Evolutionary conservation across 2,113 vertebrate genomes (phyloP).

Genomic region (Austrofundulus limnaeus): DNA sequence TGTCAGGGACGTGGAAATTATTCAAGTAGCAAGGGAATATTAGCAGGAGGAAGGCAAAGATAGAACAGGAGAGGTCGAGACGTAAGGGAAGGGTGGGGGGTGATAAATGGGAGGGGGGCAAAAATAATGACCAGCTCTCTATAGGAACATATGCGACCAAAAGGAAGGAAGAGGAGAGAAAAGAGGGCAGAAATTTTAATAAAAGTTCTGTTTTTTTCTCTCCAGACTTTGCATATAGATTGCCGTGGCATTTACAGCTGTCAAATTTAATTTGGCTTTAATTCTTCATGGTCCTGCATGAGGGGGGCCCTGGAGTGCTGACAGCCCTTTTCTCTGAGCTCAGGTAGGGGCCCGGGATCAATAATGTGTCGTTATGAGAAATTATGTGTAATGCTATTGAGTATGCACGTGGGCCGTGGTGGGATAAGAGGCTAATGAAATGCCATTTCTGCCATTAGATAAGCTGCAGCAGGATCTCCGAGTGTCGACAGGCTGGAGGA

Average conservation of each 20-base stretch:
- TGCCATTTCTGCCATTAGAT: constrained; percentile 95
- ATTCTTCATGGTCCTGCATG: constrained; percentile 92
- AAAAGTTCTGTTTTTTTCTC: constrained; percentile 38
- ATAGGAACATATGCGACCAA: constrained; percentile 81
- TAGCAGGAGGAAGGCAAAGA: constrained; percentile 34
- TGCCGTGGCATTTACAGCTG: constrained; percentile 95
- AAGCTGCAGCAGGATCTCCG: constrained; percentile 72
- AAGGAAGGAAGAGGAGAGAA: not conserved
- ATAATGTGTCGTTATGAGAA: constrained; percentile 99
- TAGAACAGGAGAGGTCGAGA: constrained; percentile 18
- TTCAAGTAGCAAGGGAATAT: constrained; percentile 84
- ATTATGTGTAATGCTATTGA: constrained; percentile 94
- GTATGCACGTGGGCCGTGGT: constrained; percentile 90
- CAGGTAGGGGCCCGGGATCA: constrained; percentile 88
- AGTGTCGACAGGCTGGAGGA: constrained; percentile 84
- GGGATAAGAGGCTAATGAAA: constrained; percentile 98
- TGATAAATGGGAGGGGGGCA: constrained; percentile 2
- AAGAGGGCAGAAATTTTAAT: constrained; percentile 51
- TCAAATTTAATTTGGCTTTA: constrained; percentile 99
- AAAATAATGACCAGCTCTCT: constrained; percentile 64
- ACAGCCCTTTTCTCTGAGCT: constrained; percentile 92
- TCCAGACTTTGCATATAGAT: constrained; percentile 95
- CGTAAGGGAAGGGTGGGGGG: constrained; percentile 10
- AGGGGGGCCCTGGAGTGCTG: constrained; percentile 86
- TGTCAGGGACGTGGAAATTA: constrained; percentile 89